Percentiles rank a stretch among this genome's conserved stretches.
Evolutionary conservation across 2,888 invertebrate genomes (phyloP).

Genomic region (Macrosoma leucophasiata): DNA sequence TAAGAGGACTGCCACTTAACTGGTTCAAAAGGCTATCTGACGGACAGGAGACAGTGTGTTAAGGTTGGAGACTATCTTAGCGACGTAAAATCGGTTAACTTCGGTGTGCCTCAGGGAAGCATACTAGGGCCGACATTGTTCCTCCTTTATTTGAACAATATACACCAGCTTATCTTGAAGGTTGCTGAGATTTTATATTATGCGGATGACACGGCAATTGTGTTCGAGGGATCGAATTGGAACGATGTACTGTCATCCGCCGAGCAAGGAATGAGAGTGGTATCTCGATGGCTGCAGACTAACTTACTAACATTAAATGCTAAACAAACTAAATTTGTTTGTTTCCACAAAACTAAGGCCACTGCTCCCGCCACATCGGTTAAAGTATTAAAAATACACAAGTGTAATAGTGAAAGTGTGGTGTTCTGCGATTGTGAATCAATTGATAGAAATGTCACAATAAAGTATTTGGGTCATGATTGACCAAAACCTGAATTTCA

Average conservation of each 20-base stretch:
- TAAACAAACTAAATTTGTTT: constrained; percentile 15
- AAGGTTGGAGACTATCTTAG: background rate
- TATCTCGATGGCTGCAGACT: constrained; percentile 9
- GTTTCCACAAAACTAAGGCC: no score
- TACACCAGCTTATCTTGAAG: constrained; percentile 1
- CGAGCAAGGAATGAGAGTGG: constrained; percentile 6
- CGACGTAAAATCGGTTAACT: background rate
- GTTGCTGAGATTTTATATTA: constrained; percentile 8
- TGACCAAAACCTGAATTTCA: constrained; percentile 3
- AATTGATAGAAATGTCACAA: constrained; percentile 1
- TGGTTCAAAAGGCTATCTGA: constrained; percentile 11
- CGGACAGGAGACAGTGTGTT: constrained; percentile 12
- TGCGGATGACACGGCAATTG: constrained; percentile 17
- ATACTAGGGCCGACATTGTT: constrained; percentile 13
- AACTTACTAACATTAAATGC: constrained; percentile 14
- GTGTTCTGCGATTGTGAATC: no score
- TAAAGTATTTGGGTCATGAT: constrained; percentile 10
- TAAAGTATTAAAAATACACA: no score
- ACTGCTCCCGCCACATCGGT: no score
- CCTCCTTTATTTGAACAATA: constrained; percentile 5
- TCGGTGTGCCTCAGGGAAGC: constrained; percentile 8
- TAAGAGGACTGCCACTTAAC: constrained; percentile 9
- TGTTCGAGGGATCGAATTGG: constrained; percentile 12
- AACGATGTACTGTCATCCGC: constrained; percentile 4
- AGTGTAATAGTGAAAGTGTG: no score